These are phyloP conservation scores for Sthenelais limicola DNA, from an alignment of 2,888 invertebrate genomes.

Conservation along the genomic window DNA sequence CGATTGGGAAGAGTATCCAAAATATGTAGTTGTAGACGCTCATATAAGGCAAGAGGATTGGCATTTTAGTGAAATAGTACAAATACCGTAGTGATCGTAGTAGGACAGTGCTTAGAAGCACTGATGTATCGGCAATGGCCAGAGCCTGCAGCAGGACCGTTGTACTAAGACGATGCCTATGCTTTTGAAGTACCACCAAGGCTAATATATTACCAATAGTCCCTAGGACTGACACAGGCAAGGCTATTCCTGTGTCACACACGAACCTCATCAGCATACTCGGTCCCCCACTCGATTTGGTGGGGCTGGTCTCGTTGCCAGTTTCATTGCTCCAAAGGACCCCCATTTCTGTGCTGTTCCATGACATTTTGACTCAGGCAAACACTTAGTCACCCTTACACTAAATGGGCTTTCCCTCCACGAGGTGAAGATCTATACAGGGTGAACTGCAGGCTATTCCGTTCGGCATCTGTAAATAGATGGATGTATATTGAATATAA, in stretches of 20 bases:
- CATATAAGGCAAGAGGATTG: constrained; percentile 28
- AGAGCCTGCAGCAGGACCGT: constrained; percentile 48
- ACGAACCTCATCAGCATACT: constrained; percentile 37
- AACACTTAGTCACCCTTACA: too few relatives aligned
- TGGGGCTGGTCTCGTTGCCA: too few relatives aligned
- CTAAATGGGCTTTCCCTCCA: too few relatives aligned
- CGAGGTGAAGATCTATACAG: too few relatives aligned
- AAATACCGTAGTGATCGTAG: constrained; percentile 45
- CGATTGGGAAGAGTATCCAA: constrained; percentile 44
- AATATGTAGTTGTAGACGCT: constrained; percentile 41
- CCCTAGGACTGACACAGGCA: constrained; percentile 50
- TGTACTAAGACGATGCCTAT: constrained; percentile 47
- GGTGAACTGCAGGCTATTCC: too few relatives aligned
- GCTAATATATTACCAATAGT: constrained; percentile 52
- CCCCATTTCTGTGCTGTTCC: too few relatives aligned
- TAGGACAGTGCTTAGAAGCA: constrained; percentile 44
- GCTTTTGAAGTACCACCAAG: constrained; percentile 47
- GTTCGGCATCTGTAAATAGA: too few relatives aligned
- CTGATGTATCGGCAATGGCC: constrained; percentile 48
- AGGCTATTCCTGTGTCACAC: constrained; percentile 44
- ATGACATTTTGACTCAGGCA: too few relatives aligned
- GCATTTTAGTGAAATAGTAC: constrained; percentile 9
- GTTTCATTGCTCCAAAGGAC: too few relatives aligned
- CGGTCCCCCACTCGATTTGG: not conserved
- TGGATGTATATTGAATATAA: too few relatives aligned